These are phyloP conservation scores for Pachydiplax longipennis DNA, from an alignment of 2,888 invertebrate genomes.

Conservation along the genomic window DNA sequence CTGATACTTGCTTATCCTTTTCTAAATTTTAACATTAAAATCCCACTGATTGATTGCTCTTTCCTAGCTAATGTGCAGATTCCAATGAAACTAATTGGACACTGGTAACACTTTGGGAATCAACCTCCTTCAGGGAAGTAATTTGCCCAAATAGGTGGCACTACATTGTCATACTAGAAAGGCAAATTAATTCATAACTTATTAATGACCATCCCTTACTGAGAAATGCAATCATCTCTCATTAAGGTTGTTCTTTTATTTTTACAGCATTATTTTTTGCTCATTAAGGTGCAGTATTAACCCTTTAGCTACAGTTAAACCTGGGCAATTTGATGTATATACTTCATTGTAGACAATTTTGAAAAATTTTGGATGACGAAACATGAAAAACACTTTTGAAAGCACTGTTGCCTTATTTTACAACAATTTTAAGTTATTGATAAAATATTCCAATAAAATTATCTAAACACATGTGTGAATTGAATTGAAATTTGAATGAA, in stretches of 20 bases:
- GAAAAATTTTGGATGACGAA: no score
- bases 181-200: not conserved
- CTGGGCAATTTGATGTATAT: not conserved
- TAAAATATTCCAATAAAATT: no score
- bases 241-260: not conserved
- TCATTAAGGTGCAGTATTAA: constrained; percentile 28
- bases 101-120: no score
- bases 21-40: not conserved
- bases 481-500: no score
- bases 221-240: not conserved
- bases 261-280: not conserved
- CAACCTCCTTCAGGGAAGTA: not conserved
- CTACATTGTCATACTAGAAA: not conserved
- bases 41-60: not conserved
- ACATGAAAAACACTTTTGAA: no score
- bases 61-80: not conserved
- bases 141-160: not conserved
- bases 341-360: not conserved
- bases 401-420: no score
- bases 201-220: not conserved
- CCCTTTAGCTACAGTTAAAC: not conserved
- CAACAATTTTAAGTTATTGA: no score
- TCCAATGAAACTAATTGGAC: no score
- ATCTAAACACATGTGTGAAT: no score
- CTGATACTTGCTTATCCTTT: not conserved